Conservation (phyloP, 2,797 vertebrate genomes). For the Halcyon leucocephala region DNA sequence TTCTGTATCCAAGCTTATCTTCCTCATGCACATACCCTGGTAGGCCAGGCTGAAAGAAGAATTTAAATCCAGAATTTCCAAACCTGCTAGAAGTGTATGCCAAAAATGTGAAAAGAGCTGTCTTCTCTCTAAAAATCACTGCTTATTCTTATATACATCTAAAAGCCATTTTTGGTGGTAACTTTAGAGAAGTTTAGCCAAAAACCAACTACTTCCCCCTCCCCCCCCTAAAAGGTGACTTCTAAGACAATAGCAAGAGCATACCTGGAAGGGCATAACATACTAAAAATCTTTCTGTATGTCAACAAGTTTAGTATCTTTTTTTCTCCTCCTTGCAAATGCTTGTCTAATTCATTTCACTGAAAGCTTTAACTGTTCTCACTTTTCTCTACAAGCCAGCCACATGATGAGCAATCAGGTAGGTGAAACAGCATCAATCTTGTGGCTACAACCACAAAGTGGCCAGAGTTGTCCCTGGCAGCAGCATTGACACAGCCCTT, state of each 20-base stretch:
- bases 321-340: neutral
- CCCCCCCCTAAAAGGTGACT: neutral
- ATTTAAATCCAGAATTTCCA: neutral
- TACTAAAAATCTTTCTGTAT: neutral
- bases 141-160: neutral
- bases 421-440: neutral
- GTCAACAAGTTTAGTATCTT: neutral
- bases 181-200: neutral
- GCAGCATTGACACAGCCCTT: neutral
- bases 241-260: neutral
- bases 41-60: neutral
- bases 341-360: neutral
- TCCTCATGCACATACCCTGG: neutral
- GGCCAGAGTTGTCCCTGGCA: neutral
- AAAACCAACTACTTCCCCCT: neutral
- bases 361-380: neutral
- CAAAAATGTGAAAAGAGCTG: neutral
- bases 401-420: neutral
- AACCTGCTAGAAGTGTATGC: neutral
- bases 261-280: neutral
- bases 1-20: neutral
- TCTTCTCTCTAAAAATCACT: neutral
- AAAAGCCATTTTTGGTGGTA: neutral
- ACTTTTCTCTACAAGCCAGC: neutral
- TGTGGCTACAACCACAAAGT: neutral